Evolutionary conservation across 2,113 vertebrate genomes (phyloP), one percentile per base, ranked within the genome.

Genomic region (Pedetes capensis): DNA sequence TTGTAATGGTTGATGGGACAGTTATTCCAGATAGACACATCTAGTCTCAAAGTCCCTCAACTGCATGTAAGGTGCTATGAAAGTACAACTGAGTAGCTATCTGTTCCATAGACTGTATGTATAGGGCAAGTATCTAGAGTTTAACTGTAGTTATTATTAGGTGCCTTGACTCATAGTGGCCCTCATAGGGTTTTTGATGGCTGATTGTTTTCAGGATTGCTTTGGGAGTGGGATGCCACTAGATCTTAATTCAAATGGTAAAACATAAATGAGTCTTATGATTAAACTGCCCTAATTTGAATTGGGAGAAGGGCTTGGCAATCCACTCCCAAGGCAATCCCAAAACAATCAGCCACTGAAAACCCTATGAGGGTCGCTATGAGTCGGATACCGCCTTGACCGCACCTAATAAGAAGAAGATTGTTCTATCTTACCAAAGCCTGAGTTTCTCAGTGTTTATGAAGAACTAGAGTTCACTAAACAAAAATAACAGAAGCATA

Each of bases 271-370:
- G 6, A 66, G 51, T 71, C 59, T 87, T 53, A 49, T 20, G 2
- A 85, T 91, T 84, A 74, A 59, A 88, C n/a, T 91, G 6, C 2
- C 47, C 17, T 91, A 55, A 93, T 71, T 80, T 64, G 76, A 92
- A 75, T 72, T n/a, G n/a, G n/a, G n/a, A n/a, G n/a, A n/a, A n/a
- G n/a, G n/a, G n/a, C n/a, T n/a, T n/a, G n/a, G n/a, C n/a, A n/a
- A n/a, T 66, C 53, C 29, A 79, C 34, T 29, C n/a, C n/a, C n/a
- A n/a, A n/a, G n/a, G n/a, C n/a, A n/a, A n/a, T n/a, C n/a, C n/a
- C n/a, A n/a, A n/a, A n/a, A n/a, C n/a, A n/a, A n/a, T n/a, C n/a
- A n/a, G n/a, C n/a, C n/a, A n/a, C n/a, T n/a, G n/a, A n/a, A n/a
- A n/a, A n/a, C n/a, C n/a, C n/a, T n/a, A n/a, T n/a, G n/a, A n/a